Evolutionary conservation across 2,113 vertebrate species (phyloP).

Genomic region (Eonycteris spelaea): DNA sequence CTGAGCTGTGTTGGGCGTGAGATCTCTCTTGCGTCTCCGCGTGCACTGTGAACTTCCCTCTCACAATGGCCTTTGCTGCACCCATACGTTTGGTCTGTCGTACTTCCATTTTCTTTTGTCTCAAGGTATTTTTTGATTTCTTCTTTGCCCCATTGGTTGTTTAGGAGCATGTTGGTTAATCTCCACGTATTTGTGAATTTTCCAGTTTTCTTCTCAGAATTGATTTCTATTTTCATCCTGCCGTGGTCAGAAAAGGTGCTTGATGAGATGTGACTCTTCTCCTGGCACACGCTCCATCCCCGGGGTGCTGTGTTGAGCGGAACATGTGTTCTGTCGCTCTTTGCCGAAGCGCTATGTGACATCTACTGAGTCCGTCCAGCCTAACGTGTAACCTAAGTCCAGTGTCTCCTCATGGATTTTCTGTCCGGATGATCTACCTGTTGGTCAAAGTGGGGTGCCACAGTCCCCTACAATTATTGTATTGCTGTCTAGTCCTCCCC

Average conservation of each 20-base stretch:
- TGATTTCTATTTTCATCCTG: background rate
- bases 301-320: background rate
- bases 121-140: background rate
- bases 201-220: background rate
- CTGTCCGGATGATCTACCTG: background rate
- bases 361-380: background rate
- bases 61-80: background rate
- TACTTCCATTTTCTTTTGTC: background rate
- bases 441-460: background rate
- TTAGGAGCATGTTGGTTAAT: background rate
- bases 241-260: background rate
- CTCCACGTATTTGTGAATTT: background rate
- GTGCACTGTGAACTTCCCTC: background rate
- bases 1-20: background rate
- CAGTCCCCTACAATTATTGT: background rate
- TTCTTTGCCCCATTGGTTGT: background rate
- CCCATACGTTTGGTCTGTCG: background rate
- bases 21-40: background rate
- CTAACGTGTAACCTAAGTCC: background rate
- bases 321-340: background rate
- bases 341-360: background rate
- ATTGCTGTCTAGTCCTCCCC: too few species aligned
- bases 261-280: background rate
- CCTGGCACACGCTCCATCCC: background rate
- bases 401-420: background rate